Evolutionary conservation across 1,140 invertebrate species (phyloP).

Genomic region (Dendrolimus punctatus): DNA sequence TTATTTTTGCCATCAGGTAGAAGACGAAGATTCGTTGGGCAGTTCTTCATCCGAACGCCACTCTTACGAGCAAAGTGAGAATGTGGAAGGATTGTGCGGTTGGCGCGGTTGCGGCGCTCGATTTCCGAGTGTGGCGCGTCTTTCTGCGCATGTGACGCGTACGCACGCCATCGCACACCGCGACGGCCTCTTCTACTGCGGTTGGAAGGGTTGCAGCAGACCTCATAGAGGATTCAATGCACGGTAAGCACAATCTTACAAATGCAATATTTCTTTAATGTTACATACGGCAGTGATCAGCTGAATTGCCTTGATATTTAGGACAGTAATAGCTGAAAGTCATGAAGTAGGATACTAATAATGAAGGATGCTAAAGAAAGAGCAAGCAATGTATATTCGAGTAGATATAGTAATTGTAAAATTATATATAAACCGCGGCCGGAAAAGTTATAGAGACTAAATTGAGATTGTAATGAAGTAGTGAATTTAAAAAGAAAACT

Average conservation of each 20-base stretch:
- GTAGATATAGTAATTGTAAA: too few relatives aligned
- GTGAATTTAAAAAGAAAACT: too few relatives aligned
- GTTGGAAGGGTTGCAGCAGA: constrained; percentile 86
- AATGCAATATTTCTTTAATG: too few relatives aligned
- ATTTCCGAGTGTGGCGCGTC: constrained; percentile 78
- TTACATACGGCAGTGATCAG: too few relatives aligned
- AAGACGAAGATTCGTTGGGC: constrained; percentile 50
- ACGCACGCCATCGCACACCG: constrained; percentile 82
- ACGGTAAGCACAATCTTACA: constrained; percentile 72
- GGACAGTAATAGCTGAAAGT: too few relatives aligned
- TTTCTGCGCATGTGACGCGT: constrained; percentile 86
- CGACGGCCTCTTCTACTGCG: constrained; percentile 88
- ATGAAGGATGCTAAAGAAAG: too few relatives aligned
- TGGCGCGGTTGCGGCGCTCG: constrained; percentile 51
- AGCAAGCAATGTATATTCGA: too few relatives aligned
- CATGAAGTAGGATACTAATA: too few relatives aligned
- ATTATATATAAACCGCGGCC: too few relatives aligned
- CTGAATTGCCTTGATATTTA: too few relatives aligned
- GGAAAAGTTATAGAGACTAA: too few relatives aligned
- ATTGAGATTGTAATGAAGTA: too few relatives aligned
- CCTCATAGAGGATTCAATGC: constrained; percentile 91
- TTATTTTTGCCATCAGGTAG: constrained; percentile 26
- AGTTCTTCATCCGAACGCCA: constrained; percentile 52
- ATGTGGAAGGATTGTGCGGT: constrained; percentile 32
- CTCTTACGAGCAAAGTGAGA: constrained; percentile 17